Conservation (phyloP, 1,140 invertebrate species). For the Arion vulgaris region DNA sequence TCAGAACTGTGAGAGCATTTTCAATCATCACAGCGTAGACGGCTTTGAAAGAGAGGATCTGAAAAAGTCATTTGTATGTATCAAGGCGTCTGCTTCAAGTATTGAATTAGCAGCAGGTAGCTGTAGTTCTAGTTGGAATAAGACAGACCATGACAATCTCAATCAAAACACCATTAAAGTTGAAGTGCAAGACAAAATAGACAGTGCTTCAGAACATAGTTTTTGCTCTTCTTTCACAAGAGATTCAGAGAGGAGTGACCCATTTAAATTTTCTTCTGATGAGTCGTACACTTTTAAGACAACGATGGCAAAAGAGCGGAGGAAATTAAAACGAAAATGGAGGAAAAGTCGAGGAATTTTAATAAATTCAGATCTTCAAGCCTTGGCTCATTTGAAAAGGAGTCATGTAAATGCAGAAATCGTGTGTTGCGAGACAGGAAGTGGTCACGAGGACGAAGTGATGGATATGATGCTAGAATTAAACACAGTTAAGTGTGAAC, state of each 20-base stretch:
- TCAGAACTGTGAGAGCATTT: neutral
- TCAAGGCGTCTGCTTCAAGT: neutral
- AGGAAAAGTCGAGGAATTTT: neutral
- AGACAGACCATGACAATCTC: neutral
- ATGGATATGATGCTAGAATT: slow-evolving; percentile 26
- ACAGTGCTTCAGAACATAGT: slow-evolving; percentile 29
- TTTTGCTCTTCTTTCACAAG: slow-evolving; percentile 32
- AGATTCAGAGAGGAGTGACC: slow-evolving; percentile 37
- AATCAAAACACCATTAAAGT: neutral
- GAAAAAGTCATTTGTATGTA: neutral
- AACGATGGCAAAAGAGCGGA: slow-evolving; percentile 36
- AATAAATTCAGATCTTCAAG: neutral
- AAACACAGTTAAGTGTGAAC: slow-evolving; percentile 13
- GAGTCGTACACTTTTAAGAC: slow-evolving; percentile 32
- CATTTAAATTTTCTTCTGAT: slow-evolving; percentile 35
- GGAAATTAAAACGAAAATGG: slow-evolving; percentile 19
- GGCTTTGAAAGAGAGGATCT: neutral
- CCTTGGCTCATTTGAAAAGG: neutral
- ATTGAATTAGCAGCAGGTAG: neutral
- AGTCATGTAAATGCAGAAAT: neutral
- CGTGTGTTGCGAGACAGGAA: neutral
- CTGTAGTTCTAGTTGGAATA: neutral
- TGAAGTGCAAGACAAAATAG: neutral
- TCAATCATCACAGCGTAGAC: neutral
- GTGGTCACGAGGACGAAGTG: slow-evolving; percentile 3